These are phyloP conservation scores for Drosophila siamana DNA, from an alignment of 2,888 invertebrate genomes.

Conservation along the genomic window DNA sequence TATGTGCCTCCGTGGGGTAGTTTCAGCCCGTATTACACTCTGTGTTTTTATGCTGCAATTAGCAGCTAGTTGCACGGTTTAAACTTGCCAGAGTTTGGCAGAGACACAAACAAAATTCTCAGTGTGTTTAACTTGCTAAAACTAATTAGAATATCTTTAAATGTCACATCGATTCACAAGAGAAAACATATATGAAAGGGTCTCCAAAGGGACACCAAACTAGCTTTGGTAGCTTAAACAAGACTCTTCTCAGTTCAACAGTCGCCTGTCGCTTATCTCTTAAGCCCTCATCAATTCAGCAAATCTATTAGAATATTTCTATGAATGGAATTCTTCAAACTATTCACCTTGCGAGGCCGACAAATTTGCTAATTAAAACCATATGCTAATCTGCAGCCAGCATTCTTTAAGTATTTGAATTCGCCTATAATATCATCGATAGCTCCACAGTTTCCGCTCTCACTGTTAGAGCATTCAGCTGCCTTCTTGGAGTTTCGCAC, in stretches of 20 bases:
- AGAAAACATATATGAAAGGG: no score
- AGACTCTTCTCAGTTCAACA: no score
- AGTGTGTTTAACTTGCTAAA: no score
- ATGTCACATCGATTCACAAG: no score
- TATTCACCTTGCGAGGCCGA: background rate
- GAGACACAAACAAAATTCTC: background rate
- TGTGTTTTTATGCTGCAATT: conserved; percentile 1
- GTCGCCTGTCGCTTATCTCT: background rate
- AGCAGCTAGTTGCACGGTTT: conserved; percentile 15
- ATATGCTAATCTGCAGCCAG: no score
- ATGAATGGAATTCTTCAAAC: no score
- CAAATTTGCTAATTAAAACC: no score
- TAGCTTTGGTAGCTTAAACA: no score
- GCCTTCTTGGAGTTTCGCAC: background rate
- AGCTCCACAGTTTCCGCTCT: background rate
- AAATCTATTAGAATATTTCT: no score
- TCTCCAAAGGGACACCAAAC: no score
- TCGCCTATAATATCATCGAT: no score
- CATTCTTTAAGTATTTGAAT: background rate
- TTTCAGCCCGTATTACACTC: background rate
- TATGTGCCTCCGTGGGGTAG: background rate
- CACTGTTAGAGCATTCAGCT: conserved; percentile 1
- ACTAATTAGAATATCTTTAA: no score
- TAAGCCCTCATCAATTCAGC: background rate
- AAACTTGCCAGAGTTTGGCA: conserved; percentile 3